Percentiles rank a stretch among this genome's conserved stretches.
Conservation (phyloP, 2,888 invertebrate genomes). For the Polymixis flavicincta region DNA sequence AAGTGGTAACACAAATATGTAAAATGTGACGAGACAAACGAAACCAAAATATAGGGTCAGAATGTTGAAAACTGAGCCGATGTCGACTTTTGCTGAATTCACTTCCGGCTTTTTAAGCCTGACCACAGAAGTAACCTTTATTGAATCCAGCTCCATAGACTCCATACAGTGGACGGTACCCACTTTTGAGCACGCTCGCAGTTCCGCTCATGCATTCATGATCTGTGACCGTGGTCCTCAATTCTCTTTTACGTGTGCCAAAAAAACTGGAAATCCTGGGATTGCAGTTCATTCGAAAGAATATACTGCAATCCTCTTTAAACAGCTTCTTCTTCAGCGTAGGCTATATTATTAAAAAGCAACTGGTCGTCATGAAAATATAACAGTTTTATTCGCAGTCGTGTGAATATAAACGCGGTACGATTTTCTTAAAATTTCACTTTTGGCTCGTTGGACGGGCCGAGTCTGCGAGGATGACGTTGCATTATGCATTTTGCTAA, state of each 20-base stretch:
- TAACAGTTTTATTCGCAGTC: slow-evolving; percentile 50
- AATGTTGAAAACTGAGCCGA: not conserved
- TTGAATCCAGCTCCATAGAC: no score
- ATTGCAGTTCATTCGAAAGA: not conserved
- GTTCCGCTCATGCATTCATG: no score
- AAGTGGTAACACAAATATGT: not conserved
- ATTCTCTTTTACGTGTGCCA: not conserved
- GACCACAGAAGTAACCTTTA: not conserved
- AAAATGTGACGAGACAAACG: no score
- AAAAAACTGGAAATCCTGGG: no score
- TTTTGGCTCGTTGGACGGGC: slow-evolving; percentile 73
- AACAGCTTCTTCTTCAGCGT: not conserved
- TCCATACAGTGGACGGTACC: no score
- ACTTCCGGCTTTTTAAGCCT: not conserved
- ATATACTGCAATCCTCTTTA: not conserved
- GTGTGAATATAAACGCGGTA: slow-evolving; percentile 57
- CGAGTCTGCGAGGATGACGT: slow-evolving; percentile 74
- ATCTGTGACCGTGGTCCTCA: not conserved
- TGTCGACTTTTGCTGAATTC: not conserved
- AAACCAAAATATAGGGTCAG: not conserved
- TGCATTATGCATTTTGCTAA: slow-evolving; percentile 89
- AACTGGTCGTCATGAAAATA: slow-evolving; percentile 53
- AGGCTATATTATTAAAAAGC: slow-evolving; percentile 45
- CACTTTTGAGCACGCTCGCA: no score
- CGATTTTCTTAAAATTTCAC: slow-evolving; percentile 80